These are phyloP conservation scores for Trochalopteron elliotii DNA, from an alignment of 2,113 vertebrate genomes.

Conservation along the genomic window DNA sequence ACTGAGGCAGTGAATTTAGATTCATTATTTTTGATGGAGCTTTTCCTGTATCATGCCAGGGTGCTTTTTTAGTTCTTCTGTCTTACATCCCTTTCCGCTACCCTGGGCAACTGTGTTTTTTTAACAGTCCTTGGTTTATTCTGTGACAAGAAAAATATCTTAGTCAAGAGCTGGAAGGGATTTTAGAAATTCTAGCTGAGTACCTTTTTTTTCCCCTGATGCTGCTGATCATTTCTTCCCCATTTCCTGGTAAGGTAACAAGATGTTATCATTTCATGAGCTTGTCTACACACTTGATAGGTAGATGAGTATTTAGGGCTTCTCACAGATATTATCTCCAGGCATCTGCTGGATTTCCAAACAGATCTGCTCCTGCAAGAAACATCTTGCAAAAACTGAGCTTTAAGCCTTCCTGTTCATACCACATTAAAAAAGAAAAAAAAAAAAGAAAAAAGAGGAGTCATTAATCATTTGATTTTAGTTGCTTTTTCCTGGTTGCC, in stretches of 20 bases:
- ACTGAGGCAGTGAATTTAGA: neutral
- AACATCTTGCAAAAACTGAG: neutral
- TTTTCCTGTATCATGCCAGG: conserved; percentile 23
- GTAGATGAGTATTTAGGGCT: neutral
- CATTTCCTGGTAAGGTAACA: neutral
- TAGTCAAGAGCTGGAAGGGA: neutral
- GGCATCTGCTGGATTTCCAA: neutral
- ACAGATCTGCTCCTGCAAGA: neutral
- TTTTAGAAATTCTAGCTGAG: neutral
- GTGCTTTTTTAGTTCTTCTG: neutral
- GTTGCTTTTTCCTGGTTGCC: neutral
- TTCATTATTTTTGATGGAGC: neutral
- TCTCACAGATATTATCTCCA: neutral
- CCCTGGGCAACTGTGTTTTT: neutral
- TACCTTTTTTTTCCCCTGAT: neutral
- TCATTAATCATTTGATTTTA: neutral
- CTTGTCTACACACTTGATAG: neutral
- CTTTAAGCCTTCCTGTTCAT: neutral
- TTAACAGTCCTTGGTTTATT: neutral
- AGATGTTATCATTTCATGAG: neutral
- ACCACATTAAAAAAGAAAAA: neutral
- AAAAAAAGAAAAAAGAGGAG: neutral
- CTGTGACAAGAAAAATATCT: neutral
- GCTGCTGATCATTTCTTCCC: neutral
- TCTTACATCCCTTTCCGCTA: neutral